These are phyloP conservation scores for Pyrocoelia pectoralis DNA, from an alignment of 2,888 invertebrate species.

Conservation along the genomic window DNA sequence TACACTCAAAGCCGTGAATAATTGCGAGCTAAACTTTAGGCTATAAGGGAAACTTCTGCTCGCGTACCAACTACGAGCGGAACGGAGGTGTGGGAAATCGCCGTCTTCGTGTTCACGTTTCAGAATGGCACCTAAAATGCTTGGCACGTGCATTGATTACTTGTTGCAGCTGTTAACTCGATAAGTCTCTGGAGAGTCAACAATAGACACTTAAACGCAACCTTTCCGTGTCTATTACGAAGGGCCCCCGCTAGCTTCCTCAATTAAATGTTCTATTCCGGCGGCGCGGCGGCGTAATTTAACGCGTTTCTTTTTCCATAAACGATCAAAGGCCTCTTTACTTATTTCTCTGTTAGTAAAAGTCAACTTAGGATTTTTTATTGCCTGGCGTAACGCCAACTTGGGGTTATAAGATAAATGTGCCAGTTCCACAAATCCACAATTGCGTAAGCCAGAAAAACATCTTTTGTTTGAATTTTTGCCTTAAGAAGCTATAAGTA, in stretches of 20 bases:
- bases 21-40: constrained; percentile 12
- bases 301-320: background rate
- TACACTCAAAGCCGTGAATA: constrained; percentile 18
- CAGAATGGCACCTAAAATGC: constrained; percentile 19
- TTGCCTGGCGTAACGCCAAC: constrained; percentile 4
- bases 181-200: constrained; percentile 16
- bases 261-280: background rate
- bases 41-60: constrained; percentile 17
- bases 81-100: constrained; percentile 28
- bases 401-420: constrained; percentile 3
- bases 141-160: constrained; percentile 31
- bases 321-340: background rate
- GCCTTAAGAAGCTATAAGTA: background rate
- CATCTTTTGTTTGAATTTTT: background rate
- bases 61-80: constrained; percentile 25
- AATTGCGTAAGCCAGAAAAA: too few relatives aligned
- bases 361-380: constrained; percentile 2
- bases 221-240: background rate
- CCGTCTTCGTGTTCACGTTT: constrained; percentile 31
- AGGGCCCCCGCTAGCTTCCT: background rate
- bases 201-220: background rate
- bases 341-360: background rate
- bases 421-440: background rate
- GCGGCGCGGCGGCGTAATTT: background rate
- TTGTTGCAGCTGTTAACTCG: constrained; percentile 29